Conservation (phyloP, 2,888 invertebrate genomes). For the Norana najaformis region DNA sequence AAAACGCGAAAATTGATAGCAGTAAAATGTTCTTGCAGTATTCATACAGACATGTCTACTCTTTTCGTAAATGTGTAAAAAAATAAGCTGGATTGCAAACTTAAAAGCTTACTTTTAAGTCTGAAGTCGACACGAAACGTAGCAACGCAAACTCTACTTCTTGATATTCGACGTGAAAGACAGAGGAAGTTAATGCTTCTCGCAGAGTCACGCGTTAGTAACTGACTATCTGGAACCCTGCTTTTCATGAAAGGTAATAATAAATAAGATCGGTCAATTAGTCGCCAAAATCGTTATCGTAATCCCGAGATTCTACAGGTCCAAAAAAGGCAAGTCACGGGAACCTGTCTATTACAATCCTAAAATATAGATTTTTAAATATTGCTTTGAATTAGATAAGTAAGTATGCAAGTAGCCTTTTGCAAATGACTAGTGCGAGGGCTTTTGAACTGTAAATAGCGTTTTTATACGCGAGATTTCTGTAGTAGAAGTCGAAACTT, state of each 20-base stretch:
- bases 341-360: too few species aligned
- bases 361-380: too few species aligned
- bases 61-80: neutral
- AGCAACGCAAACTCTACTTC: constrained; percentile 23
- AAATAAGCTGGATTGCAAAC: neutral
- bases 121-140: constrained; percentile 38
- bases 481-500: too few species aligned
- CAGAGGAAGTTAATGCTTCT: neutral
- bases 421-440: too few species aligned
- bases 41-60: neutral
- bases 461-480: too few species aligned
- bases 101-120: constrained; percentile 36
- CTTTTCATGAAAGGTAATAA: neutral
- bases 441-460: too few species aligned
- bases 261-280: neutral
- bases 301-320: too few species aligned
- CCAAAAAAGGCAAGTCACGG: too few species aligned
- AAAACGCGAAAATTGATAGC: neutral
- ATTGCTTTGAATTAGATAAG: too few species aligned
- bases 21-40: neutral
- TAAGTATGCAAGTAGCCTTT: too few species aligned
- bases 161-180: constrained; percentile 1
- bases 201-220: neutral
- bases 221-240: neutral
- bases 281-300: too few species aligned